phyloP scores from a whole-genome alignment of 2,888 invertebrate genomes.

The Himalopsyche japonica region DNA sequence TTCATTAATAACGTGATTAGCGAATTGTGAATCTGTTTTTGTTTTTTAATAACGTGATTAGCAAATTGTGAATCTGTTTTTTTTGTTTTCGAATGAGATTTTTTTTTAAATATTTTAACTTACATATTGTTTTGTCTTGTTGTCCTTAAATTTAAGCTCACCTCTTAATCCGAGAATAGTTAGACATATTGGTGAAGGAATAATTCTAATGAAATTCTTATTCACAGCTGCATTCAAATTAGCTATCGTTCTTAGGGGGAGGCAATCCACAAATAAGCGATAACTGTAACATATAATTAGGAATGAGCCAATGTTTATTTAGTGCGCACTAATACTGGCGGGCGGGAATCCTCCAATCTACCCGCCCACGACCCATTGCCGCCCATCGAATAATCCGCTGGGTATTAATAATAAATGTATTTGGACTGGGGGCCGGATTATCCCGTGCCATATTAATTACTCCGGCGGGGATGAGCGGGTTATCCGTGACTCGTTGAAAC shows the following conservation, averaged over 20 bases:
- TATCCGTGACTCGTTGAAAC: not conserved
- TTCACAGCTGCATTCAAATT: constrained; percentile 19
- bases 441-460: constrained; percentile 36
- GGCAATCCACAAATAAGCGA: constrained; percentile 36
- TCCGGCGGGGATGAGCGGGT: constrained; percentile 7
- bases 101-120: too few species aligned
- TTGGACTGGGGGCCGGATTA: constrained; percentile 31
- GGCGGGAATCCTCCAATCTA: constrained; percentile 2
- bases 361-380: constrained; percentile 24
- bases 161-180: too few species aligned
- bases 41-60: too few species aligned
- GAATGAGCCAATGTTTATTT: constrained; percentile 39
- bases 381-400: constrained; percentile 28
- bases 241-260: constrained; percentile 4
- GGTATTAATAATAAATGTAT: constrained; percentile 32
- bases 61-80: too few species aligned
- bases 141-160: too few species aligned
- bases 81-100: too few species aligned
- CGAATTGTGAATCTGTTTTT: too few species aligned
- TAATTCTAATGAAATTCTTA: not conserved
- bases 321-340: constrained; percentile 34
- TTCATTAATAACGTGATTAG: too few species aligned
- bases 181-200: too few species aligned
- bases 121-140: too few species aligned
- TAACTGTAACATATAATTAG: constrained; percentile 41